Base-by-base conservation (phyloP, 1,140 invertebrate genomes). In the Drosophila pectinifera region DNA sequence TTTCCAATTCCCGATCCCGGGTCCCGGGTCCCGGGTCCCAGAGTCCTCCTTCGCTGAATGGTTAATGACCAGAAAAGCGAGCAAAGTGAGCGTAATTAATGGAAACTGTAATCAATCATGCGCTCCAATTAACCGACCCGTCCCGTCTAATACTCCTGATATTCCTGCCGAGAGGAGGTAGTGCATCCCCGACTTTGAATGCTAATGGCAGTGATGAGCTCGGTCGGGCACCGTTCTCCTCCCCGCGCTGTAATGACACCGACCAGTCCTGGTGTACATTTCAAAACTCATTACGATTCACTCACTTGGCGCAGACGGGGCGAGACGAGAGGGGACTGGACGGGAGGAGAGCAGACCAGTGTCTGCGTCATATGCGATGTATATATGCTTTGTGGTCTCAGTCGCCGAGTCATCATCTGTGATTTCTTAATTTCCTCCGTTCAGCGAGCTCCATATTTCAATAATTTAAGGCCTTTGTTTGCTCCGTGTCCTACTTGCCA, bases 91-190 rank as follows among this genome's bases (percentile, higher is more conserved):
- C 64, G 74, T 77, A 85, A 86, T 85, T 85, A 85, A 86, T 78
- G 82, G 70, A 57, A 72, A 89, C 65, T 79, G 84, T 83, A 86
- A 89, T 88, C 83, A 86, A 86, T 86, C 82, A 86, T 86, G 72
- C 82, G 83, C 79, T 88, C 75, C 82, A 86, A 88, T 86, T 88
- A 88, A 82, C 81, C 74, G 55, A 67, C 54, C 51, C 54, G 46
- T 80, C 64, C 38, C 67, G 38, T 13, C 22, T 38, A 28, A 54
- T 45, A 22, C 36, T 43, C n/a, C 10, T 22, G 28, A 36, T 56
- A 16, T 41, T 48, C 24, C 46, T 43, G 28, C 64, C 49, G 34
- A 22, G 31, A 31, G 31, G 10, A 48, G 36, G 28, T 38, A 38
- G 22, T 14, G 16, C 28, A 51, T 28, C 26, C 22, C 22, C 3